phyloP scores from a whole-genome alignment of 2,113 vertebrate genomes.

The Echinops telfairi region DNA sequence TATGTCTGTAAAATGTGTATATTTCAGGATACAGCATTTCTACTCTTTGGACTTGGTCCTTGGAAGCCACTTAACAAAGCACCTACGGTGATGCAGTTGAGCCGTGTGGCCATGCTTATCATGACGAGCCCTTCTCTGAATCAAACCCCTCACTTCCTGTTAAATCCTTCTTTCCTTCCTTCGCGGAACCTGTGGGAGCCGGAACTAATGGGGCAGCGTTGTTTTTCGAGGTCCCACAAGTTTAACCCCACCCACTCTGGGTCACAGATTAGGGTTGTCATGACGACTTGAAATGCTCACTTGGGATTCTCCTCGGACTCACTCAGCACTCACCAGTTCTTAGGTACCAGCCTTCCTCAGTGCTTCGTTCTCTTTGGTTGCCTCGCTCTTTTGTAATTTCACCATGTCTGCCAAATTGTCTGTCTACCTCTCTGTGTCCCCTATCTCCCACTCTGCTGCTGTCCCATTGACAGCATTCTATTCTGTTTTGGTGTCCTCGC shows the following conservation, averaged over 20 bases:
- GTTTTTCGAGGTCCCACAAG: neutral
- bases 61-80: no score
- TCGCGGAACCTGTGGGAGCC: neutral
- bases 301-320: neutral
- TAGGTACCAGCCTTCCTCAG: slow-evolving; percentile 11
- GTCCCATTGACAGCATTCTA: neutral
- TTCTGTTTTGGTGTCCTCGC: neutral
- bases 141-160: no score
- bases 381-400: neutral
- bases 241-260: neutral
- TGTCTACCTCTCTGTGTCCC: neutral
- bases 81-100: no score
- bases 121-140: no score
- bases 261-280: slow-evolving; percentile 21
- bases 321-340: neutral
- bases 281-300: neutral
- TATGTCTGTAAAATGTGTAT: no score
- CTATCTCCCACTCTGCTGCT: neutral
- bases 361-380: neutral
- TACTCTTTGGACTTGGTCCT: no score
- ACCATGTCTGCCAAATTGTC: slow-evolving; percentile 25
- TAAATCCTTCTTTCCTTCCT: neutral
- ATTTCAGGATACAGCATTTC: no score
- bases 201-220: neutral
- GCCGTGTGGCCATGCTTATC: no score